These are phyloP conservation scores for Orchestia grillus DNA, from an alignment of 1,140 invertebrate species.

Conservation along the genomic window DNA sequence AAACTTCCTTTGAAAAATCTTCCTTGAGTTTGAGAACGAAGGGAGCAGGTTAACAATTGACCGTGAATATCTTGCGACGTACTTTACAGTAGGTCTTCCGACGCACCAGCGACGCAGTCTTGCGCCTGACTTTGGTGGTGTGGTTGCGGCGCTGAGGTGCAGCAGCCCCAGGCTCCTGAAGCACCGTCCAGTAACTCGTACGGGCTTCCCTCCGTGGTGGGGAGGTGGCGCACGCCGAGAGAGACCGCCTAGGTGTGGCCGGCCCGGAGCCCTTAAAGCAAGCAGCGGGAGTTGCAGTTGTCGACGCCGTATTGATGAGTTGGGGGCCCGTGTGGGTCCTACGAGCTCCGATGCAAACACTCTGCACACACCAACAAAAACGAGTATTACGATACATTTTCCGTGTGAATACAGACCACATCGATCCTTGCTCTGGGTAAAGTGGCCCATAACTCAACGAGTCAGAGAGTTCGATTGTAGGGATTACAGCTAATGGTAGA, in stretches of 20 bases:
- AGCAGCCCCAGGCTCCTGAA: background rate
- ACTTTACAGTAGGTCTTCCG: conserved; percentile 48
- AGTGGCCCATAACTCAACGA: no score
- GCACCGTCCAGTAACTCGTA: background rate
- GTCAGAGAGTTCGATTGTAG: no score
- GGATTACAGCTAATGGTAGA: no score
- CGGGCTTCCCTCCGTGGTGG: background rate
- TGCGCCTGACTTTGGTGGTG: conserved; percentile 30
- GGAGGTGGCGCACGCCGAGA: background rate
- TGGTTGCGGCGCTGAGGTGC: conserved; percentile 28
- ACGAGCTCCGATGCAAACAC: conserved; percentile 47
- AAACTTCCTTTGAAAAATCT: background rate
- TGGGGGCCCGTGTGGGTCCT: conserved; percentile 47
- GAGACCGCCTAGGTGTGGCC: background rate
- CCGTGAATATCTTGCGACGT: background rate
- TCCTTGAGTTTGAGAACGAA: background rate
- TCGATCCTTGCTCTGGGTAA: no score
- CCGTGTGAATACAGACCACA: no score
- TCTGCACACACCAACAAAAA: conserved; percentile 2
- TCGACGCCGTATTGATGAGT: conserved; percentile 52
- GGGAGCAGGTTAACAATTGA: background rate
- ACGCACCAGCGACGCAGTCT: conserved; percentile 3
- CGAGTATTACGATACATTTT: no score
- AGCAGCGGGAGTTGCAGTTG: conserved; percentile 46
- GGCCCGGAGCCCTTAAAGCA: background rate